Percentiles rank a stretch among this genome's conserved stretches.
Evolutionary conservation across 2,888 invertebrate species (phyloP).

Genomic region (Diloba caeruleocephala): DNA sequence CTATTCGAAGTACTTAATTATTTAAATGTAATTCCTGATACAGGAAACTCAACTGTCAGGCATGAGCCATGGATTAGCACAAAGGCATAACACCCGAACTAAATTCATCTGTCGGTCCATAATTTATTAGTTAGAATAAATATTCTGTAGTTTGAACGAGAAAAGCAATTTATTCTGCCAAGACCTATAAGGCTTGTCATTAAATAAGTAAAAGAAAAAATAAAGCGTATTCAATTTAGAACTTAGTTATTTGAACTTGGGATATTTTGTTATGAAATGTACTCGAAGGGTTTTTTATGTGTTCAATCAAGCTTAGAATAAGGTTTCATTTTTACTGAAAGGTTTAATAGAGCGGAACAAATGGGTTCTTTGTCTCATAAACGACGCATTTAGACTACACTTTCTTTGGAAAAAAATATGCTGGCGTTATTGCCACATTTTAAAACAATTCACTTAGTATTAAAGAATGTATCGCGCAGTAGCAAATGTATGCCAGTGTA

Average conservation of each 20-base stretch:
- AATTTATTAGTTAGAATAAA: slow-evolving; percentile 51
- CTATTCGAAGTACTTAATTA: slow-evolving; percentile 53
- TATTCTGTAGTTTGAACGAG: slow-evolving; percentile 12
- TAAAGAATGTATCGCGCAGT: too few relatives aligned
- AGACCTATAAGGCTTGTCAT: background rate
- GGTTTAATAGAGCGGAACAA: slow-evolving; percentile 10
- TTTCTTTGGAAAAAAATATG: too few relatives aligned
- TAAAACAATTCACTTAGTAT: too few relatives aligned
- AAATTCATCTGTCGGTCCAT: slow-evolving; percentile 47
- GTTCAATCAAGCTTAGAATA: slow-evolving; percentile 20
- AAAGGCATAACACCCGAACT: slow-evolving; percentile 40
- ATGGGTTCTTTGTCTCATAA: slow-evolving; percentile 3
- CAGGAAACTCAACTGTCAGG: slow-evolving; percentile 39
- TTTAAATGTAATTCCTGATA: slow-evolving; percentile 55
- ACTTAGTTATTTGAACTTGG: slow-evolving; percentile 2
- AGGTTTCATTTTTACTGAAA: background rate
- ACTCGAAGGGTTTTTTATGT: background rate
- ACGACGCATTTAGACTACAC: background rate
- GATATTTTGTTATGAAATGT: slow-evolving; percentile 1
- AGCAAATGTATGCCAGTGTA: too few relatives aligned
- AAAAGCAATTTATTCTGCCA: slow-evolving; percentile 14
- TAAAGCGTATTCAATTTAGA: slow-evolving; percentile 2
- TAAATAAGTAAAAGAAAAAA: background rate
- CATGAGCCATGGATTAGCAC: slow-evolving; percentile 43
- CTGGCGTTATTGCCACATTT: too few relatives aligned